These are phyloP conservation scores for Mellivora capensis DNA, from an alignment of 2,113 vertebrate genomes.

Conservation along the genomic window DNA sequence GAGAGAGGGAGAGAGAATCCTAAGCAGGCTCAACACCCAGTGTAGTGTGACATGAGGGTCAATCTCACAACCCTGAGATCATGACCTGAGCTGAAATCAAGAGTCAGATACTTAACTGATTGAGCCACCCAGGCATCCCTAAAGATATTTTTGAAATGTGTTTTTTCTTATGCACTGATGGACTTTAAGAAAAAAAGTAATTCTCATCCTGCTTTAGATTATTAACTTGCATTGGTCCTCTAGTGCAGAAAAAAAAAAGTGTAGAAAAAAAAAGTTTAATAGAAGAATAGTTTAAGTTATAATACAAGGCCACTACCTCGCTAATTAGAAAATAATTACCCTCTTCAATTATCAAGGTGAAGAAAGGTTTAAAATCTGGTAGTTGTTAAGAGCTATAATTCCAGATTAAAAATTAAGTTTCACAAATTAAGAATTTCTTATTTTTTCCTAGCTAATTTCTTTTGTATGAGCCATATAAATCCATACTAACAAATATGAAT, in stretches of 20 bases:
- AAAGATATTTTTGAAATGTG: too few species aligned
- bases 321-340: background rate
- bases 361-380: constrained; percentile 17
- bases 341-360: background rate
- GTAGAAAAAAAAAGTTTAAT: background rate
- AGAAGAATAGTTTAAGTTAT: background rate
- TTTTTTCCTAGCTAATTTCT: constrained; percentile 22
- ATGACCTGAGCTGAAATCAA: background rate
- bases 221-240: background rate
- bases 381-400: background rate
- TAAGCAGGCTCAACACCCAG: background rate
- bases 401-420: background rate
- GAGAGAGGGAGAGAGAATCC: background rate
- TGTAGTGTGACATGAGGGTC: background rate
- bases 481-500: background rate
- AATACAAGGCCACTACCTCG: background rate
- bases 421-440: background rate
- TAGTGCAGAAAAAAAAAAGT: background rate
- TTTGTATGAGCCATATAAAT: background rate
- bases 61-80: background rate
- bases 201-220: background rate
- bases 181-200: constrained; percentile 15
- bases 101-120: too few species aligned
- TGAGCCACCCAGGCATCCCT: too few species aligned
- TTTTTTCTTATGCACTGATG: background rate